Evolutionary conservation across 2,888 invertebrate species (phyloP).

Genomic region (Lamellibrachia satsuma): DNA sequence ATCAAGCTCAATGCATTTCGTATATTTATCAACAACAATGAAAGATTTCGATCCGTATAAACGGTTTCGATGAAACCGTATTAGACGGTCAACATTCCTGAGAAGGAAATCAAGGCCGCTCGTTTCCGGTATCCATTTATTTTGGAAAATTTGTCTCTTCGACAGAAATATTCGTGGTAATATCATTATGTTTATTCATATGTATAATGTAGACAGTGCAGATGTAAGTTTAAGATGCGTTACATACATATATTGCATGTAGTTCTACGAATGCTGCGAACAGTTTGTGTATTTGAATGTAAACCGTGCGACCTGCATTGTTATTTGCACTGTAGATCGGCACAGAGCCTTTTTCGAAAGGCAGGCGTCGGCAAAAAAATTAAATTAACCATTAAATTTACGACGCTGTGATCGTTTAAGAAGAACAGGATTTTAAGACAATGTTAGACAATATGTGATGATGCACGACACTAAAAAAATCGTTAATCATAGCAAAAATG

Average conservation of each 20-base stretch:
- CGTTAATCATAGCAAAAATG: not conserved
- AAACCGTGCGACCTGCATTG: constrained; percentile 17
- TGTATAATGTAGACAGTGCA: not conserved
- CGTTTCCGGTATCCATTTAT: constrained; percentile 4
- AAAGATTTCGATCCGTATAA: not conserved
- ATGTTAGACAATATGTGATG: not conserved
- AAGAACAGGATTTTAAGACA: not conserved
- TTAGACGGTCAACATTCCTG: not conserved
- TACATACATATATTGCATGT: not conserved
- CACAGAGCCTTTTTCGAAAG: constrained; percentile 6
- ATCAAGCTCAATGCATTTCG: too few relatives aligned
- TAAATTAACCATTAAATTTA: not conserved
- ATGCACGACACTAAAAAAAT: not conserved
- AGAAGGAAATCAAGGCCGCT: not conserved
- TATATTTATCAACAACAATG: too few relatives aligned
- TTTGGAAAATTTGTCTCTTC: constrained; percentile 12
- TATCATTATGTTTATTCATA: not conserved
- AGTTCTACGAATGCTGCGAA: not conserved
- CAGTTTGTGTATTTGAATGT: not conserved
- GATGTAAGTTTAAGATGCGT: not conserved
- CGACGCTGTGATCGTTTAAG: not conserved
- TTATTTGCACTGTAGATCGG: not conserved
- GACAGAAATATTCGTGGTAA: not conserved
- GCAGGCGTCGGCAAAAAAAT: not conserved
- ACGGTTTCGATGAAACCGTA: not conserved